Base-by-base conservation (phyloP, 2,888 invertebrate genomes). In the Papilio gigon region DNA sequence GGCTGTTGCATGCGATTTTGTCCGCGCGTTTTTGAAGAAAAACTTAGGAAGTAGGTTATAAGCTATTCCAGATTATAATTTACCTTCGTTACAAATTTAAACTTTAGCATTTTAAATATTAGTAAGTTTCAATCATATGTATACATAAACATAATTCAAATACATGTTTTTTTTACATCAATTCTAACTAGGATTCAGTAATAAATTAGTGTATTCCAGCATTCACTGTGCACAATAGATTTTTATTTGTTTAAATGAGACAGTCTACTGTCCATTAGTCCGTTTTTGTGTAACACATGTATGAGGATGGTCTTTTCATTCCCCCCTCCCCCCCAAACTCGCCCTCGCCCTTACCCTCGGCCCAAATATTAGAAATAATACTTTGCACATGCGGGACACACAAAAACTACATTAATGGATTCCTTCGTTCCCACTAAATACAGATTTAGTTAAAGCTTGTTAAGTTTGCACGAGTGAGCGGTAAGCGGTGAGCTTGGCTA, bases 231-330 rank as follows among this genome's bases (percentile, higher is more conserved):
- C 6, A 47, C 22, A 11, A 47, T 66, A 37, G 50, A 14, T 30
- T 47, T 59, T 44, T 37, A 47, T 64, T 58, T 42, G 25, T 60
- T 53, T 53, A 63, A 68, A 68, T 63, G 42, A 53, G 30, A 22
- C 73, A 72, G 72, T 71, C 71, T 71, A 74, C 75, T 77, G 83
- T 85, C 84, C 81, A 84, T 72, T 69, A 75, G 74, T 75, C 73
- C 77, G 76, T 75, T 80, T 84, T 86, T 85, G 85, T 85, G 80
- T 81, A 68, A 86, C 84, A 85, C 87, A 87, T 85, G 84, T 79
- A 76, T 80, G 78, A 80, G 82, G 80, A 73, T 77, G 73, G 76
- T 75, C 78, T 78, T 80, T 81, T 81, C 75, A 76, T 74, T 75
- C 79, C 70, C 75, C 81, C 80, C n/a, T n/a, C n/a, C n/a, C n/a